phyloP scores from a whole-genome alignment of 2,113 vertebrate species.

The Perccottus glenii region DNA sequence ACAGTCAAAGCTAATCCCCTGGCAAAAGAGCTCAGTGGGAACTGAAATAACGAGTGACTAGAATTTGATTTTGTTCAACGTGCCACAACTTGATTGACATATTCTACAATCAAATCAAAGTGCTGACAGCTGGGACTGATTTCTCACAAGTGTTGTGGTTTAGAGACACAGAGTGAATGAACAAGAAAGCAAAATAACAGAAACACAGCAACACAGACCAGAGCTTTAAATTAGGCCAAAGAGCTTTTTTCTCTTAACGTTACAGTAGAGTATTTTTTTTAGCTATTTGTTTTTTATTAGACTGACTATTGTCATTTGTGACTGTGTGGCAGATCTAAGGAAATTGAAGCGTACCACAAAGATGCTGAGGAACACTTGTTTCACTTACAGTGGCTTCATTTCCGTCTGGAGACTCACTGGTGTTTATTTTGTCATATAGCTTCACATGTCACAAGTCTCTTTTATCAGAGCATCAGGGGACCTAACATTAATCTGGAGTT shows the following conservation, averaged over 20 bases:
- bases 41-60: constrained; percentile 66
- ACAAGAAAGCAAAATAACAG: constrained; percentile 56
- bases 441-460: constrained; percentile 3
- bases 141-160: constrained; percentile 72
- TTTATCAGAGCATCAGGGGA: neutral
- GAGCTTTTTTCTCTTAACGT: constrained; percentile 30
- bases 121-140: constrained; percentile 75
- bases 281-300: constrained; percentile 57
- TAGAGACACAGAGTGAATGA: constrained; percentile 47
- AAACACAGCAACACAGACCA: constrained; percentile 42
- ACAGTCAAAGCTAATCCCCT: constrained; percentile 58
- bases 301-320: constrained; percentile 42
- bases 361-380: constrained; percentile 36
- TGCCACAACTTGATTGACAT: constrained; percentile 69
- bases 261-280: constrained; percentile 39
- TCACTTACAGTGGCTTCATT: constrained; percentile 8
- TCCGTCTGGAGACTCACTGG: neutral
- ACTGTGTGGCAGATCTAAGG: constrained; percentile 27
- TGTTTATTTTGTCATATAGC: neutral
- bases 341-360: constrained; percentile 52
- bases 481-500: constrained; percentile 1
- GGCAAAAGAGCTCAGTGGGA: constrained; percentile 40
- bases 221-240: constrained; percentile 21
- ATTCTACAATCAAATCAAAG: constrained; percentile 77
- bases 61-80: constrained; percentile 65